Percentiles rank a stretch among this genome's conserved stretches.
Evolutionary conservation across 2,113 vertebrate species (phyloP).

Genomic region (Numenius arquata): DNA sequence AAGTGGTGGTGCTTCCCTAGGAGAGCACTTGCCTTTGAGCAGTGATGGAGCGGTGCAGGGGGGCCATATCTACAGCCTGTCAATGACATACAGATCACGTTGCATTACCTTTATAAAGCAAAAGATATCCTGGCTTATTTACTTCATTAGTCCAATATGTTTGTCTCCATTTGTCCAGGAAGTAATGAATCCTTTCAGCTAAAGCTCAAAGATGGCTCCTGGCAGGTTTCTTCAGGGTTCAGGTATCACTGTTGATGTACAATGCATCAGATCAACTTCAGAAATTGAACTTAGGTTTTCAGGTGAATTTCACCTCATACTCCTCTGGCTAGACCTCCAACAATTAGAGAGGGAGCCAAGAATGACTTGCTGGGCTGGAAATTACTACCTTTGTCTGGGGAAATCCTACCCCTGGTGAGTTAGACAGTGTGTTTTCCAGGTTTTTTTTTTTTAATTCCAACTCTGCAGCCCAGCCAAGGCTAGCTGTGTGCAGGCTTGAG

Average conservation of each 20-base stretch:
- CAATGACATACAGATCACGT: neutral
- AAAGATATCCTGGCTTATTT: neutral
- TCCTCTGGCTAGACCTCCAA: neutral
- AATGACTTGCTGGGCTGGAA: neutral
- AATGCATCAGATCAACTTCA: neutral
- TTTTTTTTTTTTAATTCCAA: neutral
- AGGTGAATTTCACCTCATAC: neutral
- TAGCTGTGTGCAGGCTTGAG: neutral
- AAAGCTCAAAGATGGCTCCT: neutral
- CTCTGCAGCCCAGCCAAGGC: neutral
- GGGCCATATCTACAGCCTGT: neutral
- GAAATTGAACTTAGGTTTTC: neutral
- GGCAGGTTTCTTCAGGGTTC: neutral
- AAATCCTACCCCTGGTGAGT: neutral
- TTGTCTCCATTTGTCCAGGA: neutral
- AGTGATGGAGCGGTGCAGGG: neutral
- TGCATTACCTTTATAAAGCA: neutral
- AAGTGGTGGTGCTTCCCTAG: neutral
- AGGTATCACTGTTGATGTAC: neutral
- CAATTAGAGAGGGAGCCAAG: neutral
- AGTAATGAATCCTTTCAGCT: neutral
- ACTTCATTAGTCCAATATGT: neutral
- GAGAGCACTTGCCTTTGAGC: neutral
- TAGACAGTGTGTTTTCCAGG: accelerated
- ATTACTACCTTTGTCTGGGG: neutral